Percentiles rank a stretch among this genome's conserved stretches.
Conservation (phyloP, 2,113 vertebrate species). For the Smithornis capensis region DNA sequence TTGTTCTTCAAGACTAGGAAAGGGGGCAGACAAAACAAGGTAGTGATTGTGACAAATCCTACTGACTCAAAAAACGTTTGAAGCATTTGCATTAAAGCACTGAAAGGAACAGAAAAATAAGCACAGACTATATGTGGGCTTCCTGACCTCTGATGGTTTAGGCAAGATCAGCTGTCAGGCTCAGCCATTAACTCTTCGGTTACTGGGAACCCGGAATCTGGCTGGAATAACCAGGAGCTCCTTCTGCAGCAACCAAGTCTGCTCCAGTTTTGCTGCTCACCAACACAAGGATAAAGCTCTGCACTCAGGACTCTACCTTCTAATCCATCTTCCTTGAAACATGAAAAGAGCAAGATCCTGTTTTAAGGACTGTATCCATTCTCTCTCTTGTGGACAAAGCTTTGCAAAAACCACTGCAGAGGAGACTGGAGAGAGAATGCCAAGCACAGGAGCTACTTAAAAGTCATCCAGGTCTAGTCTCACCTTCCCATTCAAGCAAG, state of each 20-base stretch:
- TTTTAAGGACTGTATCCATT: background rate
- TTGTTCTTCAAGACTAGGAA: background rate
- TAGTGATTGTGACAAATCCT: background rate
- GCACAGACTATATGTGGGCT: background rate
- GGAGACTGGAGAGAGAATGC: background rate
- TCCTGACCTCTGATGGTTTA: background rate
- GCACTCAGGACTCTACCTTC: background rate
- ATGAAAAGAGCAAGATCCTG: background rate
- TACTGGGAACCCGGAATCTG: background rate
- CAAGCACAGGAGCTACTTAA: background rate
- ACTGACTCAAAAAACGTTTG: background rate
- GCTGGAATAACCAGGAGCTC: background rate
- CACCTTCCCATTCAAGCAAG: background rate
- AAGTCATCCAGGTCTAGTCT: background rate
- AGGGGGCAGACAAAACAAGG: background rate
- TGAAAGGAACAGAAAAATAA: background rate
- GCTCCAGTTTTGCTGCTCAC: background rate
- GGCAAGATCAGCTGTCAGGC: background rate
- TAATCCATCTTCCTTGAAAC: too few species aligned
- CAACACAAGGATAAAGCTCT: background rate
- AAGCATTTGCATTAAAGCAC: background rate
- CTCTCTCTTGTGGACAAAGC: background rate
- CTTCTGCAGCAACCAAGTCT: accelerated
- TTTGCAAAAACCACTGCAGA: background rate
- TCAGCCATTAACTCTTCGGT: background rate